Conservation (phyloP, 2,888 invertebrate genomes). For the Epsilonema sp. region DNA sequence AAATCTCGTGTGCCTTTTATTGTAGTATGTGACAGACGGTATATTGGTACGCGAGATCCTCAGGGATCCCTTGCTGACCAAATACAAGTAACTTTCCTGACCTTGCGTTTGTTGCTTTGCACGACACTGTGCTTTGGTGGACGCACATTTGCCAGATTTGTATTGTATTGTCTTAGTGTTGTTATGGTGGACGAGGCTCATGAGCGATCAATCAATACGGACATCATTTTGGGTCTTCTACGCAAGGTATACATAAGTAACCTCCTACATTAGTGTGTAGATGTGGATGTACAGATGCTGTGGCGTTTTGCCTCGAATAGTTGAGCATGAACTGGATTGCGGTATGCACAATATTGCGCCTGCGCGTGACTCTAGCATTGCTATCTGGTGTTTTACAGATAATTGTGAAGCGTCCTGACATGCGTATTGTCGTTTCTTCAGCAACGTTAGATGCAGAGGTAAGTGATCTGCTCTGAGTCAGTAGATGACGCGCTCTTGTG, state of each 20-base stretch:
- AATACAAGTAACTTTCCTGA: conserved; percentile 45
- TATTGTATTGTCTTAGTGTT: too few species aligned
- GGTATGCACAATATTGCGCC: too few species aligned
- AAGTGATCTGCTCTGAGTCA: too few species aligned
- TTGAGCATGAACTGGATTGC: too few species aligned
- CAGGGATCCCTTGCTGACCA: conserved; percentile 68
- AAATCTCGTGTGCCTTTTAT: conserved; percentile 13
- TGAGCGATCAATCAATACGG: conserved; percentile 74
- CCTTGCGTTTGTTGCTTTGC: too few species aligned
- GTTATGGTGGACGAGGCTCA: conserved; percentile 45
- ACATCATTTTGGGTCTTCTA: conserved; percentile 72
- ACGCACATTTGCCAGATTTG: too few species aligned
- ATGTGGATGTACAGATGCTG: conserved; percentile 14
- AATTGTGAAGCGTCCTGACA: conserved; percentile 18
- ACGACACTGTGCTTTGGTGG: too few species aligned
- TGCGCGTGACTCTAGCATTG: too few species aligned
- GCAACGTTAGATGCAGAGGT: conserved; percentile 86
- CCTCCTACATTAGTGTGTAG: conserved; percentile 7
- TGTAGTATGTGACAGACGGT: conserved; percentile 84
- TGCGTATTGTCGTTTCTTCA: conserved; percentile 53
- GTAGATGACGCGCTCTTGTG: too few species aligned
- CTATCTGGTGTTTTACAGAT: too few species aligned
- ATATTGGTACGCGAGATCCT: conserved; percentile 82
- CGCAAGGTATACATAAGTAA: conserved; percentile 46
- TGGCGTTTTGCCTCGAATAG: too few species aligned